Evolutionary conservation across 2,797 vertebrate genomes (phyloP).

Genomic region (Myripristis murdjan): DNA sequence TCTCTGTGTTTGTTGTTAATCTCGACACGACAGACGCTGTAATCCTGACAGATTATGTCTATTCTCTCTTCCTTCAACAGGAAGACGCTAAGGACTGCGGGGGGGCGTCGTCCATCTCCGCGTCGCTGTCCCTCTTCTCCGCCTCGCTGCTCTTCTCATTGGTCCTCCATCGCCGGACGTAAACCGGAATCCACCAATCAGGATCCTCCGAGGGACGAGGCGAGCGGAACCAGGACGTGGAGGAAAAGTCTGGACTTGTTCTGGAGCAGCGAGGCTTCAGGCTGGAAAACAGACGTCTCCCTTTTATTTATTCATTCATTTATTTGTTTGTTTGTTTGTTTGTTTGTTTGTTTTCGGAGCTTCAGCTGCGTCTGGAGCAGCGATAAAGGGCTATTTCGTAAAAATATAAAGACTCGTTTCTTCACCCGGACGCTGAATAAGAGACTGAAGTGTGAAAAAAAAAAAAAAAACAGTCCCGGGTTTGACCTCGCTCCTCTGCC

Average conservation of each 20-base stretch:
- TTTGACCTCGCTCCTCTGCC: too few relatives aligned
- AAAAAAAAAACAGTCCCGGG: too few relatives aligned
- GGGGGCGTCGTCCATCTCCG: slow-evolving; percentile 72
- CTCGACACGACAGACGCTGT: too few relatives aligned
- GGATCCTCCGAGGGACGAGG: not conserved
- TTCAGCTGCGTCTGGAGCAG: not conserved
- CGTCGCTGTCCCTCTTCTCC: slow-evolving; percentile 76
- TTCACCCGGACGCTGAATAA: too few relatives aligned
- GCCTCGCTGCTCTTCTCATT: slow-evolving; percentile 76
- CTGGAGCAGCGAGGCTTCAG: too few relatives aligned
- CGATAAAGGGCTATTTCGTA: slow-evolving; percentile 47
- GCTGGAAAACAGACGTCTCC: too few relatives aligned
- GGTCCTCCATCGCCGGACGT: slow-evolving; percentile 69
- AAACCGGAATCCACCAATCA: slow-evolving; percentile 22
- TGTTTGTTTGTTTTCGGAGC: slow-evolving; percentile 14
- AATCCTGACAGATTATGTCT: not conserved
- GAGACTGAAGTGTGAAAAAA: too few relatives aligned
- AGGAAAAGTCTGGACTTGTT: not conserved
- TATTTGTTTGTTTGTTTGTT: too few relatives aligned
- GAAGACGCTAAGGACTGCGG: slow-evolving; percentile 96
- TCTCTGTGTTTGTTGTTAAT: too few relatives aligned
- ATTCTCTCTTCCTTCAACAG: slow-evolving; percentile 75
- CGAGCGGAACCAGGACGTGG: not conserved
- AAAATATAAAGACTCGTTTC: not conserved
- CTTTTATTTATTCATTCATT: too few relatives aligned